Evolutionary conservation across 2,888 invertebrate species (phyloP), one percentile per base, ranked within the genome.

Genomic region (Lottia scabra): DNA sequence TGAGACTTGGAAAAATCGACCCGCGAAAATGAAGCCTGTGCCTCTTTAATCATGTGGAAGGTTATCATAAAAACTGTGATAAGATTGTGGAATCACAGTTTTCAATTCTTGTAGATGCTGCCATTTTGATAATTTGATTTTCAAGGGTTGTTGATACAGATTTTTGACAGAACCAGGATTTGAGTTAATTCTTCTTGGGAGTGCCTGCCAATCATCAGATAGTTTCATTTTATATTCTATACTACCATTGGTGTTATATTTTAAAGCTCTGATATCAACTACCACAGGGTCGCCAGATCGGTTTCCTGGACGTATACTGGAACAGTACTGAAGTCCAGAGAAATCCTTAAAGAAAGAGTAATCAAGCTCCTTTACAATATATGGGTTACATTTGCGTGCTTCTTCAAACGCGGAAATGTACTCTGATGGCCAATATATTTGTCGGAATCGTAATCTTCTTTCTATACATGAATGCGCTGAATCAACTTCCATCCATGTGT

Each of bases 401-500:
- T 43, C 44, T 72, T n/a, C 56, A 46, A 45, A 43, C 62, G 63
- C 73, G 48, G 45, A 30, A 4, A 30, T 30, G 30, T 30, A 30
- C 6, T 30, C 30, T 30, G 30, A 71, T n/a, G 73, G 73, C 10
- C 68, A 43, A 63, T 70, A 73, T 4, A 75, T 70, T 13, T 66
- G 56, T 12, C 65, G 66, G 1, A 65, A 63, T 12, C 63, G 65
- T 15, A 77, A 68, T 38, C 68, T 71, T 27, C 72, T 63, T 63
- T 65, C 70, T 19, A 76, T 74, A 0, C 65, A 56, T 2, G 65
- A 62, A 67, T 77, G 75, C 16, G 75, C 68, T 65, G 72, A 73
- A 46, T 77, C 75, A 26, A 67, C 67, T 27, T 74, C 72, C 75
- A 73, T 75, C 64, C 70, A 72, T 12, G 78, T 78, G 63, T 78